A percentile compares a stretch with the other conserved stretches of the same genome.
Conservation (phyloP, 1,140 invertebrate species). For the Paracyclopina nana region DNA sequence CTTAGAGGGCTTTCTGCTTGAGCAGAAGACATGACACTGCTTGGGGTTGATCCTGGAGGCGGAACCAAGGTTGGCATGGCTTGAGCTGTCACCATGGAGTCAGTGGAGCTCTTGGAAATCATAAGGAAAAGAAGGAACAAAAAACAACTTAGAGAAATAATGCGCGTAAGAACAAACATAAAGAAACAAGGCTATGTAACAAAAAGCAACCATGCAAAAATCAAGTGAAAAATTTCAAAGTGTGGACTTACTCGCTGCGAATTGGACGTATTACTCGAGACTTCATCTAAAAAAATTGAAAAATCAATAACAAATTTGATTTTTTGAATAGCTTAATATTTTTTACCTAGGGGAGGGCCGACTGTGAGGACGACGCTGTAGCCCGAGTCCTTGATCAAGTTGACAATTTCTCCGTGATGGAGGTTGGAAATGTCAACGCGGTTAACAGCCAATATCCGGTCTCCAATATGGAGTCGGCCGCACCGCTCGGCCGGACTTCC, state of each 20-base stretch:
- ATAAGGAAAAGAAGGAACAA: conserved; percentile 7
- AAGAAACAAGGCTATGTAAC: neutral
- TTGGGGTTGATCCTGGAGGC: conserved; percentile 15
- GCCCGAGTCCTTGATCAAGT: conserved; percentile 74
- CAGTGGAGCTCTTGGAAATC: conserved; percentile 24
- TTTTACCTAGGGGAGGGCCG: conserved; percentile 39
- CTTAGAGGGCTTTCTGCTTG: no score
- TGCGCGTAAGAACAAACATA: neutral
- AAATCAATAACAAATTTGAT: conserved; percentile 16
- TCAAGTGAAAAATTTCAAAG: conserved; percentile 3
- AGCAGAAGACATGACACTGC: no score
- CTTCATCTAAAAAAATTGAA: conserved; percentile 29
- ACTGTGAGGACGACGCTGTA: conserved; percentile 74
- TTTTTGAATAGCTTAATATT: conserved; percentile 3
- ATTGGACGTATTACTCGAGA: conserved; percentile 32
- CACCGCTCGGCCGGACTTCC: conserved; percentile 71
- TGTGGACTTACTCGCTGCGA: conserved; percentile 32
- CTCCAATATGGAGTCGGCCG: conserved; percentile 69
- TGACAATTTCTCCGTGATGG: conserved; percentile 89
- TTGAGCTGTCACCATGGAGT: conserved; percentile 29
- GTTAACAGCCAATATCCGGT: conserved; percentile 90
- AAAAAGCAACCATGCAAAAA: conserved; percentile 1
- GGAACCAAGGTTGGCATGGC: conserved; percentile 23
- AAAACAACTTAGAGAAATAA: conserved; percentile 10
- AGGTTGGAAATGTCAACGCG: conserved; percentile 71